Evolutionary conservation across 2,113 vertebrate species (phyloP).

Genomic region (Salvelinus sp.): DNA sequence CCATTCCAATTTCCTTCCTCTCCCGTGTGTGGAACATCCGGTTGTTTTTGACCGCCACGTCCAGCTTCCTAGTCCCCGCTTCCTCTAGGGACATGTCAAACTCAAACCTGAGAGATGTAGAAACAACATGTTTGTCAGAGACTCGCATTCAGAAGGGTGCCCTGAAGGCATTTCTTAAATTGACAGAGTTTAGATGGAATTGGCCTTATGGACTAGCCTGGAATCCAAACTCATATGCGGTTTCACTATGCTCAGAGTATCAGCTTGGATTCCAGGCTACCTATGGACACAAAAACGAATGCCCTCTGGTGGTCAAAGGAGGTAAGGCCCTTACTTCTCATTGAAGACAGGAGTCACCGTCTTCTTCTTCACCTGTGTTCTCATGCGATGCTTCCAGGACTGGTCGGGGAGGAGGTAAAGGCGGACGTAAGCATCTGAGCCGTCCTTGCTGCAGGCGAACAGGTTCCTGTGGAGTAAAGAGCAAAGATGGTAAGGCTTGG

Average conservation of each 20-base stretch:
- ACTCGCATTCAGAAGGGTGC: background rate
- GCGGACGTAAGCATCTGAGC: constrained; percentile 88
- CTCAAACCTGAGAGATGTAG: constrained; percentile 81
- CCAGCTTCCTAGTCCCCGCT: constrained; percentile 80
- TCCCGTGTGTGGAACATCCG: constrained; percentile 83
- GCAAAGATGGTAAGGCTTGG: background rate
- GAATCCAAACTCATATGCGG: no score
- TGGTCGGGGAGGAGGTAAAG: constrained; percentile 92
- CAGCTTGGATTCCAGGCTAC: background rate
- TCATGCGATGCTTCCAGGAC: constrained; percentile 85
- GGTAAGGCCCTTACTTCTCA: constrained; percentile 79
- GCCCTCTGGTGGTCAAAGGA: no score
- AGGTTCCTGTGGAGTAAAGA: constrained; percentile 78
- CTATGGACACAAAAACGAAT: background rate
- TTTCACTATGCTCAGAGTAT: background rate
- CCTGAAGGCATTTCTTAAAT: background rate
- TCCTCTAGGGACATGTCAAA: constrained; percentile 84
- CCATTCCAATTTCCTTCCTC: constrained; percentile 90
- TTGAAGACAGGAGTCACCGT: constrained; percentile 85
- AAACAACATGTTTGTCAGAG: background rate
- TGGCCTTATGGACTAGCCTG: no score
- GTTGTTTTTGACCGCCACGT: constrained; percentile 90
- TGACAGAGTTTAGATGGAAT: no score
- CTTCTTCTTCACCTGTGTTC: constrained; percentile 84
- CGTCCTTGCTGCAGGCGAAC: constrained; percentile 77